Evolutionary conservation across 2,888 invertebrate species (phyloP), one percentile per base, ranked within the genome.

Genomic region (Cactoblastis cactorum): DNA sequence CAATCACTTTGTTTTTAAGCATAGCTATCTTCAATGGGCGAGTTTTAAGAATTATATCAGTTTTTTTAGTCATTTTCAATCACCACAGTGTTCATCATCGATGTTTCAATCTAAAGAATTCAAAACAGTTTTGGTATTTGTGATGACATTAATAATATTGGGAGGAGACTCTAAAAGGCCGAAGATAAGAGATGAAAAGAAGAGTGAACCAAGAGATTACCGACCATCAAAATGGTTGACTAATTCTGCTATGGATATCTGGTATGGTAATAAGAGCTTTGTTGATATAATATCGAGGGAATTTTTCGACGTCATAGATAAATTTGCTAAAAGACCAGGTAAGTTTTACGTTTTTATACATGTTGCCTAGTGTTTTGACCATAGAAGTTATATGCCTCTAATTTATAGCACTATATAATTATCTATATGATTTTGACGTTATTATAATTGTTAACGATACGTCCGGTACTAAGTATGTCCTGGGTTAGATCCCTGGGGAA

Each of bases 221-320:
- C 69, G 72, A 41, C 77, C 78, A 2, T 59, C 76, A 0, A 79
- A 82, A 51, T 83, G 81, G 83, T 18, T 82, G 1, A 39, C 83
- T 0, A 81, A 79, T 15, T 79, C 76, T 51, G 77, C 78, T 1
- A 65, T 85, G 69, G 84, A 85, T 41, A 54, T 84, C 0, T 85
- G 81, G 81, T 79, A 75, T 14, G 84, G 83, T 0, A 84, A 84
- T 39, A 79, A 77, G 53, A 74, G 65, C 43, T 55, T 81, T 54
- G 66, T 82, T 1, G 76, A 83, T 41, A 56, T 83, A 1, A 33
- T 84, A n/a, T 70, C 76, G 0, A 62, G 72, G 24, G 83, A 83
- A 53, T 71, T 84, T 3, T 59, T 57, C 1, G 75, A 77, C 45
- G 28, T 82, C 3, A 61, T 83, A 45, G 64, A 63, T 48, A 76